Evolutionary conservation across 2,888 invertebrate species (phyloP).

Genomic region (Neoscelio sp.): DNA sequence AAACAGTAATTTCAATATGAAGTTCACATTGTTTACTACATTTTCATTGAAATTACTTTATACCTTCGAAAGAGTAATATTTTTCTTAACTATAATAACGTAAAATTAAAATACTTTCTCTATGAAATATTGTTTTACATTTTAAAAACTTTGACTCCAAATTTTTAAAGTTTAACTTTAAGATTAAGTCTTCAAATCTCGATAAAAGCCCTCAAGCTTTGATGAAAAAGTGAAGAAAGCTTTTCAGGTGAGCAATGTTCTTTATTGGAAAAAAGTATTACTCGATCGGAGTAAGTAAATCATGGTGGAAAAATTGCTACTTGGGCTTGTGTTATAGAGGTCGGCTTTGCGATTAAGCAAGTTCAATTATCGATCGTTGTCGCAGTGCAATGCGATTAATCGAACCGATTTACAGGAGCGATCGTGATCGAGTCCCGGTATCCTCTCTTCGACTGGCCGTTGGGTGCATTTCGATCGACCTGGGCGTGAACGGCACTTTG

Average conservation of each 20-base stretch:
- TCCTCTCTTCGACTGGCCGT: conserved; percentile 58
- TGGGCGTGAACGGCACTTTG: conserved; percentile 67
- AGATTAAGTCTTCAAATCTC: no score
- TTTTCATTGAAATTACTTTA: no score
- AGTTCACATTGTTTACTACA: no score
- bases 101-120: no score
- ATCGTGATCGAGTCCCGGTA: conserved; percentile 64
- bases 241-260: conserved; percentile 7
- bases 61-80: no score
- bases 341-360: conserved; percentile 70
- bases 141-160: no score
- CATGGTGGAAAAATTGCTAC: conserved; percentile 50
- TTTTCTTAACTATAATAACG: no score
- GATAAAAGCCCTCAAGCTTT: no score
- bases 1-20: no score
- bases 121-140: no score
- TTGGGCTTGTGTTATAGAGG: conserved; percentile 6
- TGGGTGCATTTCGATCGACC: conserved; percentile 64
- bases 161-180: no score
- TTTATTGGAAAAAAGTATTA: conserved; percentile 25
- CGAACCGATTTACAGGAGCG: conserved; percentile 74
- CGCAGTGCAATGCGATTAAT: conserved; percentile 75
- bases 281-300: conserved; percentile 31
- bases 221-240: no score
- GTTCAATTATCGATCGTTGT: conserved; percentile 77